These are phyloP conservation scores for Amblyornis subalaris DNA, from an alignment of 2,113 vertebrate species.

Conservation along the genomic window DNA sequence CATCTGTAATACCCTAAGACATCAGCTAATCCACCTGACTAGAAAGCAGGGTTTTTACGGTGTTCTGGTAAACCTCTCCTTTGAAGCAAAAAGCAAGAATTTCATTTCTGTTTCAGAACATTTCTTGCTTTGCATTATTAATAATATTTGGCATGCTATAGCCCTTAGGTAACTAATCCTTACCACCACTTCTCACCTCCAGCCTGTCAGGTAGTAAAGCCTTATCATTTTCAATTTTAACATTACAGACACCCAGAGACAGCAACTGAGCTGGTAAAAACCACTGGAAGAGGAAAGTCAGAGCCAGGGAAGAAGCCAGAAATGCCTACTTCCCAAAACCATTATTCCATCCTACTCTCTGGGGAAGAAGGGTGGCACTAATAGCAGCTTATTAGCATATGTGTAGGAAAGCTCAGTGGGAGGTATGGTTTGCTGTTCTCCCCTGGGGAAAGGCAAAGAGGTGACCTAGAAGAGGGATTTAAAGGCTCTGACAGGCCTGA, in stretches of 20 bases:
- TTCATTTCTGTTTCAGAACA: constrained; percentile 5
- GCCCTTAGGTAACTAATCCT: constrained; percentile 11
- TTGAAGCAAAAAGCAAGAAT: constrained; percentile 15
- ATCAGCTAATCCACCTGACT: background rate
- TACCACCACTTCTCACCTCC: background rate
- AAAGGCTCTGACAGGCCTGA: background rate
- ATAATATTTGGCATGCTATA: background rate
- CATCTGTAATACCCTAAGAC: background rate
- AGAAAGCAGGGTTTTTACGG: background rate
- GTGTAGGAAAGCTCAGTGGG: background rate
- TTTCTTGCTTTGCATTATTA: constrained; percentile 40
- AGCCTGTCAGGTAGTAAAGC: background rate
- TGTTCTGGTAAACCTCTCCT: background rate
- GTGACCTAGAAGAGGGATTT: constrained; percentile 1
- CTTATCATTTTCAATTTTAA: background rate
- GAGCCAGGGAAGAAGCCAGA: background rate
- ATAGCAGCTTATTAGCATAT: background rate
- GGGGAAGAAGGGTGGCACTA: background rate
- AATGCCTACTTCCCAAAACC: background rate
- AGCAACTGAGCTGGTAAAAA: background rate
- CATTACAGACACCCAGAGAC: background rate
- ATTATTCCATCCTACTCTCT: background rate
- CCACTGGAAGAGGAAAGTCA: background rate
- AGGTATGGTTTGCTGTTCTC: background rate
- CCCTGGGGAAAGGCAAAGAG: background rate